Evolutionary conservation across 2,888 invertebrate species (phyloP), one percentile per base, ranked within the genome.

Genomic region (Ornithoptera alexandrae): DNA sequence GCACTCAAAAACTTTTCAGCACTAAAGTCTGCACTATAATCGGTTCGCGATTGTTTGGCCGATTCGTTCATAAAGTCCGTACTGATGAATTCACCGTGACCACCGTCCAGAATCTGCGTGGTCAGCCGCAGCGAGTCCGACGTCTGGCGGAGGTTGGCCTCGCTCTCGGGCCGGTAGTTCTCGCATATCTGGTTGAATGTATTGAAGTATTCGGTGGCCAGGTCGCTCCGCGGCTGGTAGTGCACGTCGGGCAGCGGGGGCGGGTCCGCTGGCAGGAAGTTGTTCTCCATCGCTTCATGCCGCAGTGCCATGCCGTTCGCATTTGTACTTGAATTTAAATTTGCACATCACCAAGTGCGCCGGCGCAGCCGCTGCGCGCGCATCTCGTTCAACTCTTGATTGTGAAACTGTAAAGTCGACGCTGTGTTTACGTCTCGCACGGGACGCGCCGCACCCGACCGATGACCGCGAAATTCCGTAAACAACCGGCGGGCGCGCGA

Each of bases 261-360:
- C 79, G 92, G 95, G 91, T 83, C 95, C 84, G 89, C 95, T 87
- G 85, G 87, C 75, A 89, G 93, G 88, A 92, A 92, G 72, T 75
- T 80, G 1, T 89, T 78, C 77, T 94, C 93, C 88, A 93, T 92
- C 72, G 84, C 81, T 81, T 91, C 86, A 81, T 88, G 86, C 71
- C 90, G 82, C 66, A 88, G 73, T 24, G 88, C 86, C 91, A 91
- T 90, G 68, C 69, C 73, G 68, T 69, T 72, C 70, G 68, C 70
- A 84, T 82, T 85, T 89, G 79, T 86, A 87, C 78, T 87, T 89
- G 76, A 86, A 86, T 79, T 87, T 88, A 75, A 86, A 86, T 46
- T 30, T 58, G 76, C 84, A 84, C 83, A 84, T 88, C 72, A 78
- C 80, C 72, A 7, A 39, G 39, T 39, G 39, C 39, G 80, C 78